These are phyloP conservation scores for Phoeniculus purpureus DNA, from an alignment of 2,797 vertebrate genomes.

Conservation along the genomic window DNA sequence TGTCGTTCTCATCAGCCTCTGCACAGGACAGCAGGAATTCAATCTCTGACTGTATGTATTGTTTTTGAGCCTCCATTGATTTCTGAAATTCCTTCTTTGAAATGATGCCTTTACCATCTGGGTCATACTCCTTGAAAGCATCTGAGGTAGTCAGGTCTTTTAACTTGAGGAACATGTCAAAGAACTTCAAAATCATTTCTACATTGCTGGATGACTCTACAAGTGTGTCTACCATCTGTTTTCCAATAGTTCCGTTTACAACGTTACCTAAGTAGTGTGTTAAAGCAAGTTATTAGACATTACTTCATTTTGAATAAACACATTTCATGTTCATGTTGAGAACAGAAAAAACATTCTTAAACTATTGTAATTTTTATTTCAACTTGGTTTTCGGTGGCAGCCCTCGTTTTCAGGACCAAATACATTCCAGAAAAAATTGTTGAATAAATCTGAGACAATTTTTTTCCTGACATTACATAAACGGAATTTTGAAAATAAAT, in stretches of 20 bases:
- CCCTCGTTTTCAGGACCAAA: not conserved
- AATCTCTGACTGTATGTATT: slow-evolving; percentile 95
- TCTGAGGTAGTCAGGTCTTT: slow-evolving; percentile 97
- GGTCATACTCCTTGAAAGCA: slow-evolving; percentile 93
- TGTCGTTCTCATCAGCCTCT: slow-evolving; percentile 96
- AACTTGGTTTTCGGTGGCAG: not conserved
- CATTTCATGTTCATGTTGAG: not conserved
- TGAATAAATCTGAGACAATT: not conserved
- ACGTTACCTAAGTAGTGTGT: slow-evolving; percentile 87
- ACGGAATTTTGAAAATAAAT: not conserved
- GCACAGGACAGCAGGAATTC: slow-evolving; percentile 96
- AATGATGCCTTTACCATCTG: slow-evolving; percentile 93
- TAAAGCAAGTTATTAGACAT: slow-evolving; percentile 45
- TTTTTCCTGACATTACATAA: not conserved
- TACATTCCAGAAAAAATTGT: not conserved
- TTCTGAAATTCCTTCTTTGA: slow-evolving; percentile 99
- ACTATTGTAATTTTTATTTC: not conserved
- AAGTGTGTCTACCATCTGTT: slow-evolving; percentile 99
- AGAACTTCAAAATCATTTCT: slow-evolving; percentile 99
- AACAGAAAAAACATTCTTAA: not conserved
- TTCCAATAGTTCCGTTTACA: slow-evolving; percentile 98
- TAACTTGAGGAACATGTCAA: slow-evolving; percentile 99
- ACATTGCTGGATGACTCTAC: slow-evolving; percentile 98
- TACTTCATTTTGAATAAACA: not conserved
- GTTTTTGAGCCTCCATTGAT: slow-evolving; percentile 98